Conservation (phyloP, 2,888 invertebrate genomes). For the Himalopsyche japonica region DNA sequence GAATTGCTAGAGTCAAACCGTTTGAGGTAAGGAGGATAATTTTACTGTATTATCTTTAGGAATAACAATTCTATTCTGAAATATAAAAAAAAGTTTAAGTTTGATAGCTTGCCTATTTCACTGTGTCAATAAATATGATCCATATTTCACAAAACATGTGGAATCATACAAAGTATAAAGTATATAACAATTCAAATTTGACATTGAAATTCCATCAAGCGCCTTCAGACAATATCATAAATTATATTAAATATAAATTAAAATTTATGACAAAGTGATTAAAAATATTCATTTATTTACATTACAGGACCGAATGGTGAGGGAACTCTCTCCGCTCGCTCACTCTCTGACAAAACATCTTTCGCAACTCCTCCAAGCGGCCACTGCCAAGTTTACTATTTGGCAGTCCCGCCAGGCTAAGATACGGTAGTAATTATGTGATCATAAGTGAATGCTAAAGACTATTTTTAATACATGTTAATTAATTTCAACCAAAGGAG, state of each 20-base stretch:
- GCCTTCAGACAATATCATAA: no score
- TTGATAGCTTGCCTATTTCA: no score
- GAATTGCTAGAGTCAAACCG: conserved; percentile 81
- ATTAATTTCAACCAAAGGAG: background rate
- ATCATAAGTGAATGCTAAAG: background rate
- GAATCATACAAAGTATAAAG: no score
- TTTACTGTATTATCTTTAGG: no score
- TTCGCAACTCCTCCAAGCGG: conserved; percentile 83
- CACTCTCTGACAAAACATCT: conserved; percentile 82
- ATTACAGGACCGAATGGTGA: conserved; percentile 75
- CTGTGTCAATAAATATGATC: no score
- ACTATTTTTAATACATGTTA: background rate
- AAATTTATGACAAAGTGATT: no score
- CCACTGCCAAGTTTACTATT: conserved; percentile 81
- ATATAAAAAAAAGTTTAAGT: no score
- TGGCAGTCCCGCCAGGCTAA: conserved; percentile 78
- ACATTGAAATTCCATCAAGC: no score
- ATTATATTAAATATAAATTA: no score
- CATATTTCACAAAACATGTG: no score
- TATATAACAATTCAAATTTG: no score
- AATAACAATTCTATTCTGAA: no score
- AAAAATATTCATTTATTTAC: background rate
- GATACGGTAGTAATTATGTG: conserved; percentile 53
- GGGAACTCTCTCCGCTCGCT: conserved; percentile 79
- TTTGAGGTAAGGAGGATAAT: conserved; percentile 66